A percentile compares a stretch with the other conserved stretches of the same genome.
phyloP scores from a whole-genome alignment of 64 coral and sea anemone species.

The Pocillopora verrucosa region DNA sequence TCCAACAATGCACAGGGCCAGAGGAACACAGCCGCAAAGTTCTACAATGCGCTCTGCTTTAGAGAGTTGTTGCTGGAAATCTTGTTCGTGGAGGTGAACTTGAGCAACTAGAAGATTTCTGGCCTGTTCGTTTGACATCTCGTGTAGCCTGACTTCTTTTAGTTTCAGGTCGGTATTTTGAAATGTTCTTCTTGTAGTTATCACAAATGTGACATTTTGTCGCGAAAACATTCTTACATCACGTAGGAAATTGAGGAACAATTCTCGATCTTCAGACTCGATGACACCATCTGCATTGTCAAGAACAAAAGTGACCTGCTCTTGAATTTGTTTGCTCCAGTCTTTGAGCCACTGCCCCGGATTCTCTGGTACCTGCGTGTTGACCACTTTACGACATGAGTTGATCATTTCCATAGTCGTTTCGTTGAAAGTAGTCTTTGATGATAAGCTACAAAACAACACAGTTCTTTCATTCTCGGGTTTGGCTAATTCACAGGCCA shows the following conservation, averaged over 20 bases:
- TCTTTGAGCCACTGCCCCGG: conserved; percentile 35
- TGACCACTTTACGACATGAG: neutral
- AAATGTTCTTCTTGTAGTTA: neutral
- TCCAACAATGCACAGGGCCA: conserved; percentile 35
- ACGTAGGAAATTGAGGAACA: neutral
- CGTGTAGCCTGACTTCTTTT: neutral
- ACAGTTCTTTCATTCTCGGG: neutral
- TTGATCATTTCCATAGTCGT: conserved; percentile 23
- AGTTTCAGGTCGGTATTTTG: neutral
- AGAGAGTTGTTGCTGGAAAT: too few species aligned
- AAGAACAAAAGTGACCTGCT: conserved; percentile 13
- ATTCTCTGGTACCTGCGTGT: conserved; percentile 13
- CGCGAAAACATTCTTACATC: conserved; percentile 17
- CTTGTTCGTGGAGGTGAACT: too few species aligned
- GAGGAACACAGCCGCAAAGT: conserved; percentile 47
- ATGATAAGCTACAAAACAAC: conserved; percentile 36
- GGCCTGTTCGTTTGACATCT: neutral
- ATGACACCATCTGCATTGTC: conserved; percentile 50
- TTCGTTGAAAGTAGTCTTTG: conserved; percentile 21
- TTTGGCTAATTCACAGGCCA: conserved; percentile 9
- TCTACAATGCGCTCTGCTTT: neutral
- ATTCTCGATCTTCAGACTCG: neutral
- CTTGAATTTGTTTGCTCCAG: conserved; percentile 39
- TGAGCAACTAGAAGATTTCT: neutral
- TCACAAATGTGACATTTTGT: conserved; percentile 23